phyloP scores from a whole-genome alignment of 2,888 invertebrate genomes.

The Sesamia inferens region DNA sequence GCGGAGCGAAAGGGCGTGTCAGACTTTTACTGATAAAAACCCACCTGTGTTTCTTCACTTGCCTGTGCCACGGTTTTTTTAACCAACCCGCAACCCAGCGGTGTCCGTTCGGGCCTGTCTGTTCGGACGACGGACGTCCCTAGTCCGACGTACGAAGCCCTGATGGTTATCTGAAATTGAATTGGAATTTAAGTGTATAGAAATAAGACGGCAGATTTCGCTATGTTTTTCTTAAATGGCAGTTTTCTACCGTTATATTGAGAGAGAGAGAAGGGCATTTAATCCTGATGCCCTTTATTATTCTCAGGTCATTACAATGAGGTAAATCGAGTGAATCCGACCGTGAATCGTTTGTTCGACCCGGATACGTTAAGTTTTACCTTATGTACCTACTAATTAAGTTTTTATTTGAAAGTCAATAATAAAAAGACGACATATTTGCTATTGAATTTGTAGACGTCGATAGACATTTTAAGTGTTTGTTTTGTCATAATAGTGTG shows the following conservation, averaged over 20 bases:
- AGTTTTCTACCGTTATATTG: not conserved
- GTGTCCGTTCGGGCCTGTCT: too few relatives aligned
- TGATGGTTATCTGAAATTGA: not conserved
- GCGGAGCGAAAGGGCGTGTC: too few relatives aligned
- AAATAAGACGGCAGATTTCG: not conserved
- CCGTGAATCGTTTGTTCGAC: conserved; percentile 45
- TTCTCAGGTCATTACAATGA: conserved; percentile 51
- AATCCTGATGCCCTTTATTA: conserved; percentile 45
- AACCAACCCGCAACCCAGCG: too few relatives aligned
- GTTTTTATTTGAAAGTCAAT: conserved; percentile 10
- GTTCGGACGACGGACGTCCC: too few relatives aligned
- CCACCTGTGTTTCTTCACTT: too few relatives aligned
- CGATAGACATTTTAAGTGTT: not conserved
- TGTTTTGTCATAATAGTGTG: not conserved
- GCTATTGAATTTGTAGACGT: not conserved
- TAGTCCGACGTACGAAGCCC: too few relatives aligned
- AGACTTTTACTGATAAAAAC: too few relatives aligned
- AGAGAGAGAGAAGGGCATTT: conserved; percentile 18
- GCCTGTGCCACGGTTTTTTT: too few relatives aligned
- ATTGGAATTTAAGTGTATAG: conserved; percentile 9
- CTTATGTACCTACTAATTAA: not conserved
- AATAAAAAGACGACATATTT: conserved; percentile 10
- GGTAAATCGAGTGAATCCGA: conserved; percentile 62
- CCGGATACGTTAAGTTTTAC: conserved; percentile 10
- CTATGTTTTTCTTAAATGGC: conserved; percentile 14